These are phyloP conservation scores for Drosophila punjabiensis DNA, from an alignment of 1,140 invertebrate genomes.

Conservation along the genomic window DNA sequence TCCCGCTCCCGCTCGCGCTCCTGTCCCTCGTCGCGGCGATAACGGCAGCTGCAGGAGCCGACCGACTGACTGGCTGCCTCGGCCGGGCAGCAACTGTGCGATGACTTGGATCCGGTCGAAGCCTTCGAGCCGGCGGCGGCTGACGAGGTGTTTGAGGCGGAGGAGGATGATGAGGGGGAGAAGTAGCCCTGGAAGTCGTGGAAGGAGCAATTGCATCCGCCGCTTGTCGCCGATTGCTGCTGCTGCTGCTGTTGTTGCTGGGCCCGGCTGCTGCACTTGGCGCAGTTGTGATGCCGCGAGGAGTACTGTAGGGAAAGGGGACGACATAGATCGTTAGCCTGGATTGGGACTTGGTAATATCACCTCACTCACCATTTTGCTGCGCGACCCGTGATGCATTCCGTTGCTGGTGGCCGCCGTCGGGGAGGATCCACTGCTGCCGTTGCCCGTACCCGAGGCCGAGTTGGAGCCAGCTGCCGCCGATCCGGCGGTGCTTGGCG, in stretches of 20 bases:
- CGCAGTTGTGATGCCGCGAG: slow-evolving; percentile 70
- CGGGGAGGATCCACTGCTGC: slow-evolving; percentile 64
- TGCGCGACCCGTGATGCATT: slow-evolving; percentile 55
- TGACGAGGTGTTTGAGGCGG: neutral
- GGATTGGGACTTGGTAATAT: neutral
- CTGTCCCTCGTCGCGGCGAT: slow-evolving; percentile 46
- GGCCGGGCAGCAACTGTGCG: slow-evolving; percentile 28
- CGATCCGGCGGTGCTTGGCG: slow-evolving; percentile 57
- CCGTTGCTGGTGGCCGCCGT: slow-evolving; percentile 32
- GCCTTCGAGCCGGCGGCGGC: slow-evolving; percentile 12
- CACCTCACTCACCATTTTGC: slow-evolving; percentile 51
- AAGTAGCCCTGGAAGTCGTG: slow-evolving; percentile 72
- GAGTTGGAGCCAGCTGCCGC: slow-evolving; percentile 8
- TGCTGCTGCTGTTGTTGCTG: slow-evolving; percentile 53
- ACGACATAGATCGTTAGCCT: neutral
- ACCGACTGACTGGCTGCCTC: slow-evolving; percentile 14
- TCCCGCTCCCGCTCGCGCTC: slow-evolving; percentile 60
- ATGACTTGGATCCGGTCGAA: slow-evolving; percentile 12
- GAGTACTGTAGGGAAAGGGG: slow-evolving; percentile 53
- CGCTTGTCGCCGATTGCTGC: slow-evolving; percentile 20
- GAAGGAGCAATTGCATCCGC: slow-evolving; percentile 59
- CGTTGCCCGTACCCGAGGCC: slow-evolving; percentile 16
- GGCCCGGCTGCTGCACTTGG: slow-evolving; percentile 69
- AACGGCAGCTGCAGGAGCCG: slow-evolving; percentile 76
- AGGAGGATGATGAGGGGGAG: slow-evolving; percentile 33